Base-by-base conservation (phyloP, 1,140 invertebrate species). In the Bicyclus anynana region DNA sequence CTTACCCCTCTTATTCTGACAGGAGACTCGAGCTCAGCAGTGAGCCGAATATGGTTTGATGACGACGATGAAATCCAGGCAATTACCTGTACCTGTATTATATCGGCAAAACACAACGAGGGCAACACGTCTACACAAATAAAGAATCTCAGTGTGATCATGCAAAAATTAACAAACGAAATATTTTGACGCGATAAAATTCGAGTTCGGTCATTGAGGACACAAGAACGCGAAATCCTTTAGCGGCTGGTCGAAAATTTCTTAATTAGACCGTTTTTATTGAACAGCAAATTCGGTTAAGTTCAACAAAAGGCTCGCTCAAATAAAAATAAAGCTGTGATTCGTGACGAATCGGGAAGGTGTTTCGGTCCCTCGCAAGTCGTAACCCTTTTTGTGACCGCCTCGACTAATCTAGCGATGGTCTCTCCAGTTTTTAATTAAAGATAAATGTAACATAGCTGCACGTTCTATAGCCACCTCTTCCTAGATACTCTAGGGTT, bases 261-360 rank as follows among this genome's bases (percentile, higher is more conserved):
- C 80, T 83, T 87, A 85, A 87, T 87, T 87, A 85, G 80, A 72
- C 69, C 70, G 66, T 81, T 85, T 85, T 87, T 87, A 85, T 81
- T 77, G 73, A 67, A 75, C 77, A 77, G 80, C 84, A 85, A 87
- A 85, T 85, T 87, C 82, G 78, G 82, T 85, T 84, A 85, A 77
- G 75, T 77, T 65, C 61, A 78, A 87, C 82, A 87, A 85, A 83
- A 75, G 77, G 69, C 67, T 80, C 80, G 70, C 71, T 82, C 78
- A 80, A 84, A 83, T 84, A 87, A 87, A 80, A 87, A 86, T 82
- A 84, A 87, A 84, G 67, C 71, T 71, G 67, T 77, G 72, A 74
- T 71, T 83, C 83, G 81, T 87, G 84, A 86, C 83, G 81, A 84
- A 87, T 87, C 81, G 76, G 59, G 69, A 73, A 77, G 78, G 80